These are phyloP conservation scores for Sarcophaga caerulescens DNA, from an alignment of 2,888 invertebrate species.

Conservation along the genomic window DNA sequence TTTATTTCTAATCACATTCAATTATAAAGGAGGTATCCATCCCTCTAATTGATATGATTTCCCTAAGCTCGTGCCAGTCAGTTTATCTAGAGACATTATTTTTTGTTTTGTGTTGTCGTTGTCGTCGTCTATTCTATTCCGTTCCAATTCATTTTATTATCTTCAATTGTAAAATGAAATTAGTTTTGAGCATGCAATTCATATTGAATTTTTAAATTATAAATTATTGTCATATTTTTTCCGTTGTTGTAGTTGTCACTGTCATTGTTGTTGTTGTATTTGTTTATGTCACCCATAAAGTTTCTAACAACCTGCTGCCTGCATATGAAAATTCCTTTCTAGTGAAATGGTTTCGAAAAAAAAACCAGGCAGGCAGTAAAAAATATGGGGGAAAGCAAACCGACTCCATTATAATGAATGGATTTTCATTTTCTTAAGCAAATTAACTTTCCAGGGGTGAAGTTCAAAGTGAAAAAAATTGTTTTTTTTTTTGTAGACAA, in stretches of 20 bases:
- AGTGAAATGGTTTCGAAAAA: conserved; percentile 1
- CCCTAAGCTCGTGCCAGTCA: too few species aligned
- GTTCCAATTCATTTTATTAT: not conserved
- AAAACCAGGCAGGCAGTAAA: not conserved
- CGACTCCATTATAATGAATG: conserved; percentile 23
- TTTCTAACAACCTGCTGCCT: conserved; percentile 11
- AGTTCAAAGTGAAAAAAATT: conserved; percentile 54
- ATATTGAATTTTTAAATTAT: conserved; percentile 29
- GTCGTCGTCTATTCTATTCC: too few species aligned
- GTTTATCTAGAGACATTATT: too few species aligned
- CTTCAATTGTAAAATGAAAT: conserved; percentile 6
- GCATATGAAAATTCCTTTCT: conserved; percentile 16
- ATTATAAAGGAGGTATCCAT: too few species aligned
- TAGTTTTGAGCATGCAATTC: conserved; percentile 47
- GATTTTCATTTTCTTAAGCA: conserved; percentile 1
- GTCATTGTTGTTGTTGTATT: not conserved
- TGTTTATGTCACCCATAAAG: not conserved
- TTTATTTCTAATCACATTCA: too few species aligned
- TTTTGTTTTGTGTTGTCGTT: too few species aligned
- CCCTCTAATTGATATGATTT: too few species aligned
- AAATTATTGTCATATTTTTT: conserved; percentile 29
- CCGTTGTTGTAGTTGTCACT: not conserved
- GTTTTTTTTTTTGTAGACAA: too few species aligned
- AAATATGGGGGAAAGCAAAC: not conserved
- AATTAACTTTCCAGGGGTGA: conserved; percentile 57